Base-by-base conservation (phyloP, 37 sponge, comb jelly and placozoan species). In the Diacarnus erythraeanus region DNA sequence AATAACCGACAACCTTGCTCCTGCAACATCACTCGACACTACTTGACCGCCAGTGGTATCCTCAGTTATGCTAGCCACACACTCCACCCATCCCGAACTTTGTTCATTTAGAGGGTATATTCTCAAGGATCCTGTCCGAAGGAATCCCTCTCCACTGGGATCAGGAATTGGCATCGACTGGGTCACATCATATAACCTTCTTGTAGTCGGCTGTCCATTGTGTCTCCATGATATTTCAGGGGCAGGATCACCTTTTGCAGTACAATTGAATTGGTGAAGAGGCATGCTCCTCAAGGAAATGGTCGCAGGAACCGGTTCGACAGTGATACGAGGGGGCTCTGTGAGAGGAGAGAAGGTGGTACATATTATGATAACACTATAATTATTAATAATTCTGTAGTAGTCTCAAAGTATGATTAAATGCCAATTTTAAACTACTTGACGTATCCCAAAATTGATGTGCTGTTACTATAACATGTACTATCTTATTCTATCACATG, bases 201-300 rank as follows among this genome's bases (percentile, higher is more conserved):
- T 31, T 31, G 66, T 34, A 5, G 66, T 65, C 2, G 60, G 3
- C 26, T 59, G 15, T 31, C 33, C 66, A 30, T 65, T 65, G 30
- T 31, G 33, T 6, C 33, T 65, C 66, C 66, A 65, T 20, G 66
- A 34, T 20, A 65, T 31, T 35, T 65, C 17, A 3, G 66, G 66
- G 34, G 34, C 66, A 65, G 66, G 66, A 31, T 31, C 31, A 65
- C 66, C 66, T 30, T 34, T 35, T 12, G 66, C 66, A 5, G 66
- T 65, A 10, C 66, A 65, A 1, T 65, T 30, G 31, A 30, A 65
- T n/a, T n/a, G n/a, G n/a, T n/a, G n/a, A n/a, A n/a, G n/a, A n/a
- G n/a, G n/a, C n/a, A n/a, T n/a, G n/a, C n/a, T n/a, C n/a, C n/a
- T n/a, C n/a, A n/a, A n/a, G n/a, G n/a, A n/a, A n/a, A n/a, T n/a